Conservation (phyloP, 2,113 vertebrate genomes). For the Elaphurus davidianus region DNA sequence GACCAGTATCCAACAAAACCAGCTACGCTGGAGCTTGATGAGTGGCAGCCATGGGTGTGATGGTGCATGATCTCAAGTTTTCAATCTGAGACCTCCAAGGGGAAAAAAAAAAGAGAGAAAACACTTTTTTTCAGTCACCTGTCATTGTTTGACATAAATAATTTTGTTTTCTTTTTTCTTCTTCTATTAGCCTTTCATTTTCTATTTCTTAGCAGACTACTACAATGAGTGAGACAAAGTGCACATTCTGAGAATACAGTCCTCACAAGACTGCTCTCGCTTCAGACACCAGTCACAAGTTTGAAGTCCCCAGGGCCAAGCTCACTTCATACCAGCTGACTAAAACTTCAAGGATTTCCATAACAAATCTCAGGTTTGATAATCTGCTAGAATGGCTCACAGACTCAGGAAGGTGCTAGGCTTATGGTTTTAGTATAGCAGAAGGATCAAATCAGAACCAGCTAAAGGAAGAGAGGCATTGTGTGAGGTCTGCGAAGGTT, state of each 20-base stretch:
- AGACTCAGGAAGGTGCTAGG: background rate
- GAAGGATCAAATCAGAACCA: background rate
- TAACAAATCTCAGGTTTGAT: background rate
- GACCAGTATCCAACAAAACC: slow-evolving; percentile 78
- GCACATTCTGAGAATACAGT: background rate
- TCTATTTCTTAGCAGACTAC: background rate
- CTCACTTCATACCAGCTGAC: background rate
- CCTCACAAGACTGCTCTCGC: background rate
- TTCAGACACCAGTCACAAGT: background rate
- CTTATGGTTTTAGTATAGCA: background rate
- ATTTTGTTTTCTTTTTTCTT: background rate
- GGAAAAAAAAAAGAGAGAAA: background rate
- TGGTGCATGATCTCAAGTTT: slow-evolving; percentile 90
- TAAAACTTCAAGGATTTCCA: background rate
- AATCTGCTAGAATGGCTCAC: background rate
- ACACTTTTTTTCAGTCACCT: background rate
- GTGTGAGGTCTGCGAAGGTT: background rate
- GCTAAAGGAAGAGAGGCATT: background rate
- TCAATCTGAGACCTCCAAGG: slow-evolving; percentile 92
- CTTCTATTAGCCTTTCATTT: background rate
- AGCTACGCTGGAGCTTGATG: slow-evolving; percentile 69
- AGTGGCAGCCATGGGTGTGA: slow-evolving; percentile 59
- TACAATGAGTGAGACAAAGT: background rate
- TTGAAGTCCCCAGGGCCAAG: background rate
- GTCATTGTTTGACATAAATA: background rate